A percentile compares a stretch with the other conserved stretches of the same genome.
phyloP scores from a whole-genome alignment of 2,888 invertebrate genomes.

The Pachymerium ferrugineum region DNA sequence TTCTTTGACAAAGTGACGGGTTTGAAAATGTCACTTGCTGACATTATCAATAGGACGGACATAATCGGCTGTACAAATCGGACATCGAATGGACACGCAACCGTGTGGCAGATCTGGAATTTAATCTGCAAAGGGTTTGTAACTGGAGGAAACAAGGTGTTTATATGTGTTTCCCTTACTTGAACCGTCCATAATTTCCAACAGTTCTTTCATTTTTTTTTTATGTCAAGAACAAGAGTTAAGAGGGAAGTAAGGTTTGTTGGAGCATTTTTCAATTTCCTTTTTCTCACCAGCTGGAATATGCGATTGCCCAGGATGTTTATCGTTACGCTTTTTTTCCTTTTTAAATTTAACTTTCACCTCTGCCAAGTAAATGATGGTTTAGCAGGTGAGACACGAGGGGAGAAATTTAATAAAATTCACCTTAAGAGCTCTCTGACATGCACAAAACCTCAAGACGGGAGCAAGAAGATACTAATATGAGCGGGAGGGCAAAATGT shows the following conservation, averaged over 20 bases:
- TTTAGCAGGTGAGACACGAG: conserved; percentile 3
- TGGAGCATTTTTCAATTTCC: conserved; percentile 24
- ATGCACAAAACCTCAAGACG: conserved; percentile 6
- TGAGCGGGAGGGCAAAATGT: not conserved
- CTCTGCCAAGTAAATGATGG: conserved; percentile 1
- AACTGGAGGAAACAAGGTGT: not conserved
- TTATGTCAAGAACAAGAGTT: not conserved
- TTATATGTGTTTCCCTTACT: too few relatives aligned
- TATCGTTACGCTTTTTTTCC: not conserved
- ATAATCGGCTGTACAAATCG: not conserved
- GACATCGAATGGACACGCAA: not conserved
- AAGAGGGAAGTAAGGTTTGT: not conserved
- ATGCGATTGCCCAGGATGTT: not conserved
- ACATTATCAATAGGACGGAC: not conserved
- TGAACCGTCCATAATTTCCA: too few relatives aligned
- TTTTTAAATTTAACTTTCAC: conserved; percentile 13
- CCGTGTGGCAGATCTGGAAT: not conserved
- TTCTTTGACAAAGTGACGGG: conserved; percentile 10
- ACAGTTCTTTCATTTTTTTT: not conserved
- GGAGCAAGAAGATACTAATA: not conserved
- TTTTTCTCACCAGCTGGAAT: not conserved
- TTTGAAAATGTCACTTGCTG: not conserved
- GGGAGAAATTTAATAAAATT: conserved; percentile 17
- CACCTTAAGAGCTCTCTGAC: not conserved
- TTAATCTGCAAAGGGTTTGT: not conserved